Evolutionary conservation across 2,888 invertebrate species (phyloP), one percentile per base, ranked within the genome.

Genomic region (Heteromyza rotundicornis): DNA sequence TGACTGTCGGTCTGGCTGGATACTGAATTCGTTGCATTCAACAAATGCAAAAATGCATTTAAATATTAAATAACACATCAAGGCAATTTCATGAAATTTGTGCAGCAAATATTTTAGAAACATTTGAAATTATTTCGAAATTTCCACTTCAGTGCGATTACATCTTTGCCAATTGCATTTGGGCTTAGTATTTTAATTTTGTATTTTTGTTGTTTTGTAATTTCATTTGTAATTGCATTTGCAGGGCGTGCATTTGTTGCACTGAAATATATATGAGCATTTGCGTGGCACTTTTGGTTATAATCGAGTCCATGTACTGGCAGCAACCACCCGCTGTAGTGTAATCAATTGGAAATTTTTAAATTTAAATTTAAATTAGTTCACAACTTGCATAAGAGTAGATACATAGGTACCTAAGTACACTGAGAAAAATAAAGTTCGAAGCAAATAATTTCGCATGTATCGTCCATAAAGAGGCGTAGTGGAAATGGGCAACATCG

Each of bases 321-420:
- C n/a, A 3, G 17, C 17, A 16, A 20, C 49, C 19, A 22, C 27
- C 27, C 27, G 10, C 3, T 24, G 7, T 24, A 44, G 44, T 44
- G 12, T 20, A 20, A 63, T 68, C 68, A 64, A 59, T 68, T 66
- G 65, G 64, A 66, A 68, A 68, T 64, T 68, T 69, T 65, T 66
- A 66, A 10, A 70, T 69, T 70, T 65, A 68, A 70, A 70, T 70
- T 69, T 62, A 70, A 70, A 70, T 68, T 70, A 70, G 69, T 68
- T 63, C 67, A 53, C 59, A 50, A 40, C 40, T 40, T 40, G 40
- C 40, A 40, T 40, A 40, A 27, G 10, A 7, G 27, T 27, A 27
- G n/a, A n/a, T n/a, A n/a, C n/a, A n/a, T n/a, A n/a, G n/a, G n/a
- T n/a, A n/a, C n/a, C n/a, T n/a, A n/a, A n/a, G n/a, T n/a, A n/a